phyloP scores from a whole-genome alignment of 2,797 vertebrate species.

The Manis pentadactyla region DNA sequence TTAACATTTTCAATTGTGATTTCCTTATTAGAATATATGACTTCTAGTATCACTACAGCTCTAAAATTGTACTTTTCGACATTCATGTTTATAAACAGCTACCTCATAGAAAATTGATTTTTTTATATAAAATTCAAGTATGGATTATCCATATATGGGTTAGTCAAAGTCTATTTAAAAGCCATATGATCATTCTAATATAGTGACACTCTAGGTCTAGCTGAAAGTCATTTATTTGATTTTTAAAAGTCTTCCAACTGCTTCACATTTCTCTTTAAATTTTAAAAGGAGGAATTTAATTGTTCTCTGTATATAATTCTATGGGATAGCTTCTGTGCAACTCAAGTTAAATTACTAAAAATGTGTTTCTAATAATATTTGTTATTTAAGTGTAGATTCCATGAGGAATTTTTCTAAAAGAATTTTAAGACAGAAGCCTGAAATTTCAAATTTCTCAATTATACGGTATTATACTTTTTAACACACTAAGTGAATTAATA shows the following conservation, averaged over 20 bases:
- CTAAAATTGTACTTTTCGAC: neutral
- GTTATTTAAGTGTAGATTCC: neutral
- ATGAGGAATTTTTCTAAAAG: neutral
- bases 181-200: neutral
- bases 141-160: neutral
- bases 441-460: neutral
- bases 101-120: neutral
- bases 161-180: conserved; percentile 17
- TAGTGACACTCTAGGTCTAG: neutral
- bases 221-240: neutral
- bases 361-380: neutral
- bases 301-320: neutral
- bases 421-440: neutral
- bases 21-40: neutral
- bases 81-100: neutral
- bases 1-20: neutral
- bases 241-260: neutral
- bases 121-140: conserved; percentile 4
- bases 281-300: conserved; percentile 8
- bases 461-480: neutral
- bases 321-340: neutral
- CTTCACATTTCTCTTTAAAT: conserved; percentile 37
- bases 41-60: neutral
- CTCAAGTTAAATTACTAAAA: neutral
- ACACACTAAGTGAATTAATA: neutral